phyloP scores from a whole-genome alignment of 2,888 invertebrate species.

The Troilus luridus region DNA sequence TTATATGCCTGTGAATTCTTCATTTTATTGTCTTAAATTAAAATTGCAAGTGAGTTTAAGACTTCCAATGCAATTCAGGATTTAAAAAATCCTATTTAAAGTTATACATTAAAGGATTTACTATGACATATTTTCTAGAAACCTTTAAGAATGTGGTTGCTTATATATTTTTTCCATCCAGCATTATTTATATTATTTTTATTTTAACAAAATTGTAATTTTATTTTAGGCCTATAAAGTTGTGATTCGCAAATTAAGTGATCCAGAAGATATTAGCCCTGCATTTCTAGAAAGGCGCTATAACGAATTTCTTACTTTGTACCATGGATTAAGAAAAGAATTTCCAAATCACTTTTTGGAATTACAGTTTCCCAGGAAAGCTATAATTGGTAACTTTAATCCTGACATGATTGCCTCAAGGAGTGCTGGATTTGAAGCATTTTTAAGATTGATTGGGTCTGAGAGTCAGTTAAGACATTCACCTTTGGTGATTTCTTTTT shows the following conservation, averaged over 20 bases:
- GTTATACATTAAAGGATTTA: too few relatives aligned
- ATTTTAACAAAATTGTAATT: not conserved
- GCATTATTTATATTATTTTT: not conserved
- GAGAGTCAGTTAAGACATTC: conserved; percentile 75
- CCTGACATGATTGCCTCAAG: conserved; percentile 77
- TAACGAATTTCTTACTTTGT: conserved; percentile 79
- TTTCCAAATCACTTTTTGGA: conserved; percentile 73
- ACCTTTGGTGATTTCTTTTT: conserved; percentile 74
- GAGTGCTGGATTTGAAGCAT: conserved; percentile 76
- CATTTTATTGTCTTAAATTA: too few relatives aligned
- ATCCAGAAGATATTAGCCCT: conserved; percentile 74
- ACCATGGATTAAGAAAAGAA: conserved; percentile 75
- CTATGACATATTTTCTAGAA: too few relatives aligned
- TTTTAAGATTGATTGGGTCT: conserved; percentile 74
- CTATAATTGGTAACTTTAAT: conserved; percentile 80
- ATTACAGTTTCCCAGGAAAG: conserved; percentile 79
- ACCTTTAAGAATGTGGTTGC: too few relatives aligned
- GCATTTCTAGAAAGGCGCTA: conserved; percentile 80
- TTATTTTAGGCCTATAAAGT: conserved; percentile 73
- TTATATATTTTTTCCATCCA: too few relatives aligned
- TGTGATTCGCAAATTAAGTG: conserved; percentile 75
- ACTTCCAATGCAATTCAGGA: too few relatives aligned
- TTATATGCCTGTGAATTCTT: too few relatives aligned
- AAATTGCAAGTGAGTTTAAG: too few relatives aligned
- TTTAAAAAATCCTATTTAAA: too few relatives aligned